Conservation (phyloP, 2,113 vertebrate genomes). For the Symphodus melops region DNA sequence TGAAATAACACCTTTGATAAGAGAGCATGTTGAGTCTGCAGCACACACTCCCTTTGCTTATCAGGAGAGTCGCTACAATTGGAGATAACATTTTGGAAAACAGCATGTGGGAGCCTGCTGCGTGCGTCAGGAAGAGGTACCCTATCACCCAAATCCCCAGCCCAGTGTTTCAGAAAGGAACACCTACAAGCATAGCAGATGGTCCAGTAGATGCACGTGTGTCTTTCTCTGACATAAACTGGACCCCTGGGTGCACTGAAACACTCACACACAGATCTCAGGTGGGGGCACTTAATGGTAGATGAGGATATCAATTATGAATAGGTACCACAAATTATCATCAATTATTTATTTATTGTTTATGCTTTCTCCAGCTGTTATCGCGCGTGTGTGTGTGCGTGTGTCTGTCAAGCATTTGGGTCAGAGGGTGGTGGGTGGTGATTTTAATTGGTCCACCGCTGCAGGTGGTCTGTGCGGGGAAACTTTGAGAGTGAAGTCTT, state of each 20-base stretch:
- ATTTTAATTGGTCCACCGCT: conserved; percentile 61
- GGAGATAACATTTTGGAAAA: conserved; percentile 34
- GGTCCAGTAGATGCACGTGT: neutral
- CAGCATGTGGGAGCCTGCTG: neutral
- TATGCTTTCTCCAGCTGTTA: conserved; percentile 61
- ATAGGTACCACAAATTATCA: conserved; percentile 69
- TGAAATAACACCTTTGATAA: conserved; percentile 22
- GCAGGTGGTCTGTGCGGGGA: conserved; percentile 53
- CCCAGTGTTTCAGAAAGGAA: neutral
- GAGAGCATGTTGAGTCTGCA: conserved; percentile 16
- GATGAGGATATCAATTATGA: conserved; percentile 78
- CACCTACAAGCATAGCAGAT: conserved; percentile 16
- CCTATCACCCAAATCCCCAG: neutral
- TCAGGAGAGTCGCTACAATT: conserved; percentile 30
- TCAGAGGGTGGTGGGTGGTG: conserved; percentile 42
- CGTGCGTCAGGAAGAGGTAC: neutral
- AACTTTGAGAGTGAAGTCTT: conserved; percentile 25
- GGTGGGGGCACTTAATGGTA: conserved; percentile 53
- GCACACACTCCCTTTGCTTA: conserved; percentile 23
- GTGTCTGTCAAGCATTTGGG: conserved; percentile 20
- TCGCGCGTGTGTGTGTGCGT: conserved; percentile 18
- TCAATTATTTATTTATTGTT: conserved; percentile 70
- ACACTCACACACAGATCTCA: conserved; percentile 20
- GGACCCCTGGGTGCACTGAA: conserved; percentile 5
- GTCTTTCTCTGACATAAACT: conserved; percentile 17